These are phyloP conservation scores for Discoglossus pictus DNA, from an alignment of 2,797 vertebrate species.

Conservation along the genomic window DNA sequence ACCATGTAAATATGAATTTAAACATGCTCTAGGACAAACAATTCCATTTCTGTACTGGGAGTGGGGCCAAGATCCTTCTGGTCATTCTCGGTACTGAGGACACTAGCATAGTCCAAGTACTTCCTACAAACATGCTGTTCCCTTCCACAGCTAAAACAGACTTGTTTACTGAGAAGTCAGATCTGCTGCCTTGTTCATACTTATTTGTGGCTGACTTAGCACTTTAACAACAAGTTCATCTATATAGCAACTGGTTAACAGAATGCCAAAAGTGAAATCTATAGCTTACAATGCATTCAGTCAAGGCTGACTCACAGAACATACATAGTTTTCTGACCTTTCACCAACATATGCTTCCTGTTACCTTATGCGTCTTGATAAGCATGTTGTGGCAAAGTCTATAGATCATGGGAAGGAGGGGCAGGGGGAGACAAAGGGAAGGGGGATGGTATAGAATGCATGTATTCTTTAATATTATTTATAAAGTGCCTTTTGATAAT, in stretches of 20 bases:
- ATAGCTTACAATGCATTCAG: constrained; percentile 35
- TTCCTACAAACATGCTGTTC: constrained; percentile 20
- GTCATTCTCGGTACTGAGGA: constrained; percentile 1
- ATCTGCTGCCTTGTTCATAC: constrained; percentile 47
- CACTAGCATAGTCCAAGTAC: constrained; percentile 17
- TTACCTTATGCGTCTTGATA: constrained; percentile 26
- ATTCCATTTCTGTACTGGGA: constrained; percentile 19
- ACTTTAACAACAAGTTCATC: constrained; percentile 43
- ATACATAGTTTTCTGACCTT: constrained; percentile 60
- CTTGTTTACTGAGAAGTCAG: constrained; percentile 10
- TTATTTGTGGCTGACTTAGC: constrained; percentile 32
- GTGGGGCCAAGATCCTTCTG: constrained; percentile 20
- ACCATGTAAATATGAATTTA: constrained; percentile 6
- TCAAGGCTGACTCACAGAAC: neutral
- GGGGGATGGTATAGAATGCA: constrained; percentile 1
- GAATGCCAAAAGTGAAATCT: neutral
- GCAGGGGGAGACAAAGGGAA: constrained; percentile 26
- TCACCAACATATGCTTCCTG: constrained; percentile 66
- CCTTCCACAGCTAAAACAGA: constrained; percentile 20
- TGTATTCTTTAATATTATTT: too few relatives aligned
- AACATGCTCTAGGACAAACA: constrained; percentile 12
- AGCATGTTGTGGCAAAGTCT: constrained; percentile 8
- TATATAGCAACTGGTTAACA: constrained; percentile 10
- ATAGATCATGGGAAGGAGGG: constrained; percentile 5
- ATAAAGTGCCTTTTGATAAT: too few relatives aligned